phyloP scores from a whole-genome alignment of 2,113 vertebrate species.

The Tychaedon coryphoeus region DNA sequence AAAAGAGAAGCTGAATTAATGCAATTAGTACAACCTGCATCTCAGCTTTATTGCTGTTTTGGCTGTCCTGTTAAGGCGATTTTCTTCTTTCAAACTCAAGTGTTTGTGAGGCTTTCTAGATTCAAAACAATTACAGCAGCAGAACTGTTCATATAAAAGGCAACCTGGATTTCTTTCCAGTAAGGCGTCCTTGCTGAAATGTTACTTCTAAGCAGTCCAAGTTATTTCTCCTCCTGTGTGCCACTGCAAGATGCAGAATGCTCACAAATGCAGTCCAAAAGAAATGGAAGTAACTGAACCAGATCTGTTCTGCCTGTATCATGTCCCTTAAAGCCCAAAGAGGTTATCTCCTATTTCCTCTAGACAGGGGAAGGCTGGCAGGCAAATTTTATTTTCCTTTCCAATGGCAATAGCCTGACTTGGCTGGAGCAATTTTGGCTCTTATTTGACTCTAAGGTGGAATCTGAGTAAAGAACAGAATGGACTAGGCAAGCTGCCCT shows the following conservation, averaged over 20 bases:
- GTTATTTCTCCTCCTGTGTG: background rate
- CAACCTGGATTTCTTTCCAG: background rate
- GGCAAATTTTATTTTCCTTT: slow-evolving; percentile 16
- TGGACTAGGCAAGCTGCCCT: slow-evolving; percentile 61
- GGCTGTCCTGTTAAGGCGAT: background rate
- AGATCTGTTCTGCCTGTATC: background rate
- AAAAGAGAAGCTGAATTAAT: background rate
- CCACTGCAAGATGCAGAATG: background rate
- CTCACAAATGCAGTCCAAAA: background rate
- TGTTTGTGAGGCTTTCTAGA: background rate
- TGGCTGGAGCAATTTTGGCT: slow-evolving; percentile 1
- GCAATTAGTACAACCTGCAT: background rate
- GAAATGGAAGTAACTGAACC: background rate
- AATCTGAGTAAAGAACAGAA: slow-evolving; percentile 50
- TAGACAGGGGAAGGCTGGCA: background rate
- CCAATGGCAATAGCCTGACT: background rate
- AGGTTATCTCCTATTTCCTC: background rate
- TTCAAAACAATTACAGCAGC: background rate
- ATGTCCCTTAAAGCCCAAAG: background rate
- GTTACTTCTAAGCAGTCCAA: background rate
- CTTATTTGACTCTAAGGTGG: slow-evolving; percentile 36
- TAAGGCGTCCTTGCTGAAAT: background rate
- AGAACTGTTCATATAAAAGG: background rate
- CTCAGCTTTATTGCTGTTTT: background rate
- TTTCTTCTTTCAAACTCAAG: background rate